These are phyloP conservation scores for Cheilosia scutellata DNA, from an alignment of 2,888 invertebrate genomes.

Conservation along the genomic window DNA sequence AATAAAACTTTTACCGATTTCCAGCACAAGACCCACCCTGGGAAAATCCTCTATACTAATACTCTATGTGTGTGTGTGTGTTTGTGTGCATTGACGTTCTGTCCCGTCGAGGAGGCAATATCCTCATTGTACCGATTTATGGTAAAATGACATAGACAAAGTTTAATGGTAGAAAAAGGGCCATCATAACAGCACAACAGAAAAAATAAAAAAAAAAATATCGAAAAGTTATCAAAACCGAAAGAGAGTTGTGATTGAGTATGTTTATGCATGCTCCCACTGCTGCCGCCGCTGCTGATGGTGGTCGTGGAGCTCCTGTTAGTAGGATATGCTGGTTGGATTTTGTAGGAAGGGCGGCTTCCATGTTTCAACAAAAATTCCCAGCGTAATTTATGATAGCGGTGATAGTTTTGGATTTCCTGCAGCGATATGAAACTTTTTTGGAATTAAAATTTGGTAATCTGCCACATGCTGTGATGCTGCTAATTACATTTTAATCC, in stretches of 20 bases:
- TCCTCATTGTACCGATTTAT: constrained; percentile 74
- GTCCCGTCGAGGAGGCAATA: constrained; percentile 51
- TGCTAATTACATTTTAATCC: constrained; percentile 73
- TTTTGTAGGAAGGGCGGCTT: constrained; percentile 1
- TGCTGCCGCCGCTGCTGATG: constrained; percentile 11
- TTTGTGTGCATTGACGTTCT: constrained; percentile 49
- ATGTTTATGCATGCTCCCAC: constrained; percentile 65
- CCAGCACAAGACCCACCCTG: constrained; percentile 37
- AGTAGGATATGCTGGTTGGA: constrained; percentile 1
- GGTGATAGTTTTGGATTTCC: constrained; percentile 65
- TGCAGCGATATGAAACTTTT: constrained; percentile 55
- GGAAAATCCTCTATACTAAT: constrained; percentile 4
- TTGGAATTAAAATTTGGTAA: constrained; percentile 69
- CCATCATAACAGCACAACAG: constrained; percentile 32
- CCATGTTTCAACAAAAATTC: constrained; percentile 37
- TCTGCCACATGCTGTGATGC: constrained; percentile 71
- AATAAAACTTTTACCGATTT: constrained; percentile 72
- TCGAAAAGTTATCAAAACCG: constrained; percentile 66
- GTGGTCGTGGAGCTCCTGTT: neutral
- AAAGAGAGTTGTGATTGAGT: constrained; percentile 70
- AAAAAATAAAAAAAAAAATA: neutral
- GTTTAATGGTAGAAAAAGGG: constrained; percentile 69
- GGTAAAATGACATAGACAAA: constrained; percentile 75
- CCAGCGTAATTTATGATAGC: constrained; percentile 65
- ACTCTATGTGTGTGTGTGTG: neutral